Conservation (phyloP, 2,888 invertebrate genomes). For the Coenonympha arcania region DNA sequence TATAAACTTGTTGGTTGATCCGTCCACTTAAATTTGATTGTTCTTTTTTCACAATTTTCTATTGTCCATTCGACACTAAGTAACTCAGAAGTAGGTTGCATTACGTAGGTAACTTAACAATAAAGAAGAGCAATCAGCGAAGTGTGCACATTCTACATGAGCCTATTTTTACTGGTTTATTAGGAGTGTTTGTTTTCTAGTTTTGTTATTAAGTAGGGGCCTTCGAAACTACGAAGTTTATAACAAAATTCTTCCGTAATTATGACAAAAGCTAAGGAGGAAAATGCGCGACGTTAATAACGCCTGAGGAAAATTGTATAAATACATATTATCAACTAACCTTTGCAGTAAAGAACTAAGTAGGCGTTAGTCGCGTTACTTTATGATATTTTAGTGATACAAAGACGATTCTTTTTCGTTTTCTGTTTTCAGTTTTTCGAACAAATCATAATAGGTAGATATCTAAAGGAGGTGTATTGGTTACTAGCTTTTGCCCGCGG, state of each 20-base stretch:
- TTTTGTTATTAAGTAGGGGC: too few relatives aligned
- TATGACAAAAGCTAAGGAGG: background rate
- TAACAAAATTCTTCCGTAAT: background rate
- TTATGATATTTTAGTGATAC: too few relatives aligned
- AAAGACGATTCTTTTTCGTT: too few relatives aligned
- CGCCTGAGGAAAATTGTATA: background rate
- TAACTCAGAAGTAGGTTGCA: background rate
- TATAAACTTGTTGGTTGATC: constrained; percentile 11
- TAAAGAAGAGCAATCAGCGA: background rate
- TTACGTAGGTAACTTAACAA: background rate
- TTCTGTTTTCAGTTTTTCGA: too few relatives aligned
- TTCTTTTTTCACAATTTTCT: constrained; percentile 12
- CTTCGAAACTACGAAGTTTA: too few relatives aligned
- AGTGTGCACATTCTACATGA: too few relatives aligned
- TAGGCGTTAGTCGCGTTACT: background rate
- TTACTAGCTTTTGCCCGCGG: too few relatives aligned
- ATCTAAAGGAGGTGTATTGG: too few relatives aligned
- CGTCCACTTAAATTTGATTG: constrained; percentile 16
- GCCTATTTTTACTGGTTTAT: too few relatives aligned
- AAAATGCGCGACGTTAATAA: background rate
- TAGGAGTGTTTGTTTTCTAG: background rate
- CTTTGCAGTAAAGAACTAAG: background rate
- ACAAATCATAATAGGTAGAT: too few relatives aligned
- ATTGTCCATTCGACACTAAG: constrained; percentile 11
- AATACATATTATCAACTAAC: background rate